Base-by-base conservation (phyloP, 2,888 invertebrate species). In the Lutraria lutraria region DNA sequence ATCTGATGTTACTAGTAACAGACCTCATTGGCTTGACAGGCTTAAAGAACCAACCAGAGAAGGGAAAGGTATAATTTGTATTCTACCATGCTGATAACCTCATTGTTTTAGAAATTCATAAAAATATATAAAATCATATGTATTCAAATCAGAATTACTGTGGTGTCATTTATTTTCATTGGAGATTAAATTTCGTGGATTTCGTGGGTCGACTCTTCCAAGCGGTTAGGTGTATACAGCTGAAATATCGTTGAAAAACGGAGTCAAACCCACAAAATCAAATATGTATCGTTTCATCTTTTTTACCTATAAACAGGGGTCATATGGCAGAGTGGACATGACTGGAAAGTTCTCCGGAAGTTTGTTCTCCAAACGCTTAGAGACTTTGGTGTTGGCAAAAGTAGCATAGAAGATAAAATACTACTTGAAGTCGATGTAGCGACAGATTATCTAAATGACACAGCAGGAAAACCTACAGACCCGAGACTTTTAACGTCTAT, bases 381-480 rank as follows among this genome's bases (percentile, higher is more conserved):
- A 12, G 93, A 92, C 88, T 92, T 93, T 56, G 93, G 93, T 31
- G 92, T 93, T 21, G 94, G 93, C 10, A 93, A 92, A 84, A 89
- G 88, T 12, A 91, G 91, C 13, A 53, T 93, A 6, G 94, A 94
- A 86, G 92, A 93, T 43, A 92, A 91, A 21, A 92, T 93, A 34
- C 31, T 89, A 29, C 85, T 82, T 3, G 93, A 94, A 85, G 85
- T 92, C 0, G 87, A 90, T 31, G 90, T 89, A 2, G 83, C 93
- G 0, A 63, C 85, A 0, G 86, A 81, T 1, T 87, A 85, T 34
- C 80, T 93, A 16, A 85, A 82, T 29, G 83, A 86, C n/a, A 83
- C 83, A 12, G 34, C 88, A 52, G 90, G 76, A 0, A 25, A 89
- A 31, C 87, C 91, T 15, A 79, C 91, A 15, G 72, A 88, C 21